Evolutionary conservation across 2,888 invertebrate species (phyloP).

Genomic region (Cantharis rustica): DNA sequence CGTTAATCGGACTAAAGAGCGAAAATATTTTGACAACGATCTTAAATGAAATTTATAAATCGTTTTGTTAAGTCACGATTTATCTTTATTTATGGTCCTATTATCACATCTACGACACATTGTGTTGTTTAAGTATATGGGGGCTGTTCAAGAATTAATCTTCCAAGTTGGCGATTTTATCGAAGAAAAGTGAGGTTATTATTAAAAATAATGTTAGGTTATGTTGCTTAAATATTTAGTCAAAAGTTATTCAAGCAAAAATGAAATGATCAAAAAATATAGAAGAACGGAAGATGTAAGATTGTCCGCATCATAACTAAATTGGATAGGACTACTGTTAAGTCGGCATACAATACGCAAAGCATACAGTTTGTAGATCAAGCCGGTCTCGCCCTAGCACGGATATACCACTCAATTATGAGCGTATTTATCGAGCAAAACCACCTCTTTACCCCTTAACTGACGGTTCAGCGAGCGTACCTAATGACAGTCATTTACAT

Average conservation of each 20-base stretch:
- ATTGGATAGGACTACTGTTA: slow-evolving; percentile 35
- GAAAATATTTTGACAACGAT: neutral
- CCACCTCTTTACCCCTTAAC: slow-evolving; percentile 34
- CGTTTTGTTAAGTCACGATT: neutral
- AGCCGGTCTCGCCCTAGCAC: slow-evolving; percentile 37
- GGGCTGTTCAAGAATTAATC: neutral
- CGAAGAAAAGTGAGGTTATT: neutral
- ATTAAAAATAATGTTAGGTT: neutral
- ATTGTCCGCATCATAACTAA: slow-evolving; percentile 34
- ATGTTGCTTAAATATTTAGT: neutral
- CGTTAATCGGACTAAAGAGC: neutral
- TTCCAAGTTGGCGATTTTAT: neutral
- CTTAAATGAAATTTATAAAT: neutral
- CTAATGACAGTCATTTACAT: slow-evolving; percentile 46
- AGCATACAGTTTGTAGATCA: slow-evolving; percentile 32
- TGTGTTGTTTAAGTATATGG: neutral
- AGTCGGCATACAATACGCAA: slow-evolving; percentile 34
- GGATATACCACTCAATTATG: slow-evolving; percentile 47
- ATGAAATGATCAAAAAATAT: neutral
- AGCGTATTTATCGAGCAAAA: slow-evolving; percentile 45
- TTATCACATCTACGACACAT: neutral
- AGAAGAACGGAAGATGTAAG: neutral
- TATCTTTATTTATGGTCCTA: neutral
- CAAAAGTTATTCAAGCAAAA: neutral
- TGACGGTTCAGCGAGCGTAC: slow-evolving; percentile 40